A percentile compares a stretch with the other conserved stretches of the same genome.
Evolutionary conservation across 2,797 vertebrate genomes (phyloP).

Genomic region (Hipposideros larvatus): DNA sequence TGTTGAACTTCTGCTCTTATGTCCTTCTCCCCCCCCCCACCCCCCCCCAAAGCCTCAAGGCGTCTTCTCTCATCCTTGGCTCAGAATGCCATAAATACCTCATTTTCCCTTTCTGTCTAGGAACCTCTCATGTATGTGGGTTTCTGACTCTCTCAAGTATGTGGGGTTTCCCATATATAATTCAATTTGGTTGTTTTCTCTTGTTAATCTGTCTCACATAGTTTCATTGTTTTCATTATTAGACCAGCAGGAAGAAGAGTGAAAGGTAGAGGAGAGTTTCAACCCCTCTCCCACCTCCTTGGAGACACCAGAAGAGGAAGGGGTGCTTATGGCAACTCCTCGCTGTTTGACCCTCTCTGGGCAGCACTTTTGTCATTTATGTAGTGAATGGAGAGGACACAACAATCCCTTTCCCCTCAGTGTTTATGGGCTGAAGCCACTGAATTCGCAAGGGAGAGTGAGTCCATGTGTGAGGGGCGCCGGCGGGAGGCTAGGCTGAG

Average conservation of each 20-base stretch:
- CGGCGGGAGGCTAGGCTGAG: not conserved
- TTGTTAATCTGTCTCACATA: not conserved
- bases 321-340: not conserved
- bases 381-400: not conserved
- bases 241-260: not conserved
- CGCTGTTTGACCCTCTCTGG: not conserved
- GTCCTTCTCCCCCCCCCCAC: too few relatives aligned
- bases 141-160: not conserved
- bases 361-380: not conserved
- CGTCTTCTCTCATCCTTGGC: not conserved
- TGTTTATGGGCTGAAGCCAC: not conserved
- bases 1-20: not conserved
- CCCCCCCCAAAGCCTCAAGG: not conserved
- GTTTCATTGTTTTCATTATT: not conserved
- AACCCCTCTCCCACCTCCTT: not conserved
- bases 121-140: not conserved
- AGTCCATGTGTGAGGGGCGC: fast-evolving
- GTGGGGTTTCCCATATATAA: not conserved
- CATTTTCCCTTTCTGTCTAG: not conserved
- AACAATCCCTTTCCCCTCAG: not conserved
- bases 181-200: not conserved
- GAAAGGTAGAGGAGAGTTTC: not conserved
- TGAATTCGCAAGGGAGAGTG: not conserved
- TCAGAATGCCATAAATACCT: not conserved
- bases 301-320: not conserved